Conservation (phyloP, 2,888 invertebrate genomes). For the Xanthorhoe spadicearia region DNA sequence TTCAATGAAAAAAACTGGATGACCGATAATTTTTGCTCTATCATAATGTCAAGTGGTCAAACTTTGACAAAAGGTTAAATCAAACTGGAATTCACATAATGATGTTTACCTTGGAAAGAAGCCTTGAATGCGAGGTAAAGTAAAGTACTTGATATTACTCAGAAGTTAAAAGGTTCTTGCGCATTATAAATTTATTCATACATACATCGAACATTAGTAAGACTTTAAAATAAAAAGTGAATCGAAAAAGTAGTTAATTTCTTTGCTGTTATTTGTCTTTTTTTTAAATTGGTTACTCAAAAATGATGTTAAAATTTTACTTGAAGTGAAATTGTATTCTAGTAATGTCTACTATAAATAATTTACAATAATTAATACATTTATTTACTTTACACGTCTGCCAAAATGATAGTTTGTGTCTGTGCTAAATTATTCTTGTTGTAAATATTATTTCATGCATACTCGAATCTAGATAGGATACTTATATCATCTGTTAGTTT, state of each 20-base stretch:
- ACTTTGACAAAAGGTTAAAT: slow-evolving; percentile 40
- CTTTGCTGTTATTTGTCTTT: too few species aligned
- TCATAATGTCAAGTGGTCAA: slow-evolving; percentile 26
- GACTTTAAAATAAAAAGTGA: too few species aligned
- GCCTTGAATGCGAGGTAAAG: slow-evolving; percentile 32
- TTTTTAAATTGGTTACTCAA: too few species aligned
- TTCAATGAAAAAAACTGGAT: slow-evolving; percentile 2
- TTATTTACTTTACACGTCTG: slow-evolving; percentile 52
- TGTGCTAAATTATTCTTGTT: slow-evolving; percentile 81
- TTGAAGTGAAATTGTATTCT: too few species aligned
- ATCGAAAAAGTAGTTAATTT: too few species aligned
- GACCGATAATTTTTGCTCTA: slow-evolving; percentile 22
- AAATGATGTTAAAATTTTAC: too few species aligned
- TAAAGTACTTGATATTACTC: slow-evolving; percentile 31
- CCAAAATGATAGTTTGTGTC: slow-evolving; percentile 43
- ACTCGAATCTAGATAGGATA: slow-evolving; percentile 83
- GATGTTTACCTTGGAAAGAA: slow-evolving; percentile 52
- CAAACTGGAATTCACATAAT: slow-evolving; percentile 45
- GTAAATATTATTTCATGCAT: slow-evolving; percentile 79
- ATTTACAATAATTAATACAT: background rate
- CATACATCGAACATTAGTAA: too few species aligned
- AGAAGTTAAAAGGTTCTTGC: slow-evolving; percentile 3
- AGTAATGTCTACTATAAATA: too few species aligned
- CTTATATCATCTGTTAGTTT: slow-evolving; percentile 84
- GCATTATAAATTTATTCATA: too few species aligned